Conservation (phyloP, 2,113 vertebrate genomes). For the Muntiacus reevesi region DNA sequence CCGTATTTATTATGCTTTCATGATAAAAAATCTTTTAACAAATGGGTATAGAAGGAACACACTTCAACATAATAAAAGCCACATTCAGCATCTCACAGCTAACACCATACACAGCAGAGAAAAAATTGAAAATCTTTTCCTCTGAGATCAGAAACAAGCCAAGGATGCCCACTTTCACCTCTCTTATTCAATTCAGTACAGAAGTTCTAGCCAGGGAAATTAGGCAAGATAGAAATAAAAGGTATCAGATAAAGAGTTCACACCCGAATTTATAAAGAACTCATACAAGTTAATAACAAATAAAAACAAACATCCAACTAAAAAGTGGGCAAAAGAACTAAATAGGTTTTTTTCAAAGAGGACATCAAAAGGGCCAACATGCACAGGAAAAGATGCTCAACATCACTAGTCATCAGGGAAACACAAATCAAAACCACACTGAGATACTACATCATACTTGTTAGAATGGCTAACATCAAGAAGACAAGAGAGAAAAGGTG, state of each 20-base stretch:
- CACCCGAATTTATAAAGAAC: background rate
- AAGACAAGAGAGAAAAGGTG: background rate
- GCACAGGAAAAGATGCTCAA: background rate
- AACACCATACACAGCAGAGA: background rate
- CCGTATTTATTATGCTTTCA: background rate
- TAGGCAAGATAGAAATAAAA: background rate
- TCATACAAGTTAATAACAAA: background rate
- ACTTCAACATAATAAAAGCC: background rate
- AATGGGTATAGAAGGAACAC: background rate
- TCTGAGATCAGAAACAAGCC: background rate
- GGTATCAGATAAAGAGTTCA: background rate
- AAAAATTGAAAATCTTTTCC: background rate
- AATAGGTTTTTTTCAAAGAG: background rate
- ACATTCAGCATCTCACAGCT: background rate
- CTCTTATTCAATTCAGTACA: background rate
- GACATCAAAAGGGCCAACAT: background rate
- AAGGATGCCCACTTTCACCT: background rate
- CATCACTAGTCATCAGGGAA: background rate
- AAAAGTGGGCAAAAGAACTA: background rate
- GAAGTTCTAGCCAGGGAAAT: background rate
- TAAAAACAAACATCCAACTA: background rate
- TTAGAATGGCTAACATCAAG: background rate
- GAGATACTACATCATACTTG: background rate
- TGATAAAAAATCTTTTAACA: background rate
- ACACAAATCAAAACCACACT: background rate